These are phyloP conservation scores for Cichladusa arquata DNA, from an alignment of 2,113 vertebrate genomes.

Conservation along the genomic window DNA sequence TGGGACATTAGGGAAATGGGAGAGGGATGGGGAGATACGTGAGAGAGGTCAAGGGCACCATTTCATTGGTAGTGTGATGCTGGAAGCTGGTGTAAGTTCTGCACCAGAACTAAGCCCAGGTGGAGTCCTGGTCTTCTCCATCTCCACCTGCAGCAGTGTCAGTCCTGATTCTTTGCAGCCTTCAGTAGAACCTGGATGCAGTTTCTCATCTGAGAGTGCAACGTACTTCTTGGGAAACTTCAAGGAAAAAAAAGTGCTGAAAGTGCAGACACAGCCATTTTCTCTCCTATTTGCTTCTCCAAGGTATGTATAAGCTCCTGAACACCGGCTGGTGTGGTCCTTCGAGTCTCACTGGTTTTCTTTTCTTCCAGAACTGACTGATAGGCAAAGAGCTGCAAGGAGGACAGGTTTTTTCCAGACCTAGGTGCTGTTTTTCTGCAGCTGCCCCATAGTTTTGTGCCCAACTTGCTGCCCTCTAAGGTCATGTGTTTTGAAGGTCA, in stretches of 20 bases:
- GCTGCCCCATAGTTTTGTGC: not conserved
- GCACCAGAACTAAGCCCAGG: not conserved
- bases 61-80: not conserved
- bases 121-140: not conserved
- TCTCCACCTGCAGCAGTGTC: not conserved
- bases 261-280: not conserved
- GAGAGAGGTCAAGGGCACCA: not conserved
- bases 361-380: not conserved
- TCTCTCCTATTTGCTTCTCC: not conserved
- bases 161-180: not conserved
- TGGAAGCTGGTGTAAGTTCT: not conserved
- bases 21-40: rapidly evolving
- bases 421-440: not conserved
- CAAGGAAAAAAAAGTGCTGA: not conserved
- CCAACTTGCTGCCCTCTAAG: not conserved
- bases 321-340: not conserved
- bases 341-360: not conserved
- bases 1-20: not conserved
- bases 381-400: not conserved
- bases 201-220: not conserved
- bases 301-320: not conserved
- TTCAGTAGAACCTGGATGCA: not conserved
- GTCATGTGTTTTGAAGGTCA: not conserved
- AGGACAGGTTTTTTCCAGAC: not conserved
- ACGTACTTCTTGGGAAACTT: not conserved